Percentiles rank a stretch among this genome's conserved stretches.
Conservation (phyloP, 35 echinoderm and acorn worm species). For the Diadema setosum region DNA sequence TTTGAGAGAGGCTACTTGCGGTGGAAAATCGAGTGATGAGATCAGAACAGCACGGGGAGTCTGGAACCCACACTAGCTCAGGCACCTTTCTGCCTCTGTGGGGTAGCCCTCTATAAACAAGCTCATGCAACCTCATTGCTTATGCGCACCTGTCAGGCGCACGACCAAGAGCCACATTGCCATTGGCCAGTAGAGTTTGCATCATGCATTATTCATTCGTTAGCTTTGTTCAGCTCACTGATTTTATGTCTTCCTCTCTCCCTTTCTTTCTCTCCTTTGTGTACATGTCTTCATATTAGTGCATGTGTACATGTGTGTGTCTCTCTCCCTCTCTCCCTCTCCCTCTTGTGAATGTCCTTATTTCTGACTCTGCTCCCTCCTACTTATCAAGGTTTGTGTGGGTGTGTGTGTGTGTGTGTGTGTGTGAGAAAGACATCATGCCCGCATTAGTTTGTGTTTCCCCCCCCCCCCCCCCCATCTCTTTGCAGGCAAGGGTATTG, state of each 20-base stretch:
- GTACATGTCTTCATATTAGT: background rate
- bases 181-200: background rate
- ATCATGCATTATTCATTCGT: constrained; percentile 3
- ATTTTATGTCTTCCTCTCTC: background rate
- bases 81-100: background rate
- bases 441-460: no score
- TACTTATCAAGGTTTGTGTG: no score
- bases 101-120: constrained; percentile 7
- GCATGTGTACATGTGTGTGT: background rate
- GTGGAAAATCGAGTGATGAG: no score
- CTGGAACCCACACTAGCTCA: no score
- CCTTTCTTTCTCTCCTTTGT: background rate
- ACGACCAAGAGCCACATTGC: background rate
- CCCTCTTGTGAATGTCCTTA: background rate
- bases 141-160: constrained; percentile 23
- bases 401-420: no score
- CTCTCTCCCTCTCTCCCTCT: background rate
- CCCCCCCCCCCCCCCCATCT: no score
- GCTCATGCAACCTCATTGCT: constrained; percentile 19
- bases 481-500: background rate
- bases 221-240: background rate
- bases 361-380: no score
- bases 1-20: no score
- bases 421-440: no score
- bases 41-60: no score